A percentile compares a stretch with the other conserved stretches of the same genome.
Evolutionary conservation across 1,140 invertebrate species (phyloP).

Genomic region (Drosophila gunungcola): DNA sequence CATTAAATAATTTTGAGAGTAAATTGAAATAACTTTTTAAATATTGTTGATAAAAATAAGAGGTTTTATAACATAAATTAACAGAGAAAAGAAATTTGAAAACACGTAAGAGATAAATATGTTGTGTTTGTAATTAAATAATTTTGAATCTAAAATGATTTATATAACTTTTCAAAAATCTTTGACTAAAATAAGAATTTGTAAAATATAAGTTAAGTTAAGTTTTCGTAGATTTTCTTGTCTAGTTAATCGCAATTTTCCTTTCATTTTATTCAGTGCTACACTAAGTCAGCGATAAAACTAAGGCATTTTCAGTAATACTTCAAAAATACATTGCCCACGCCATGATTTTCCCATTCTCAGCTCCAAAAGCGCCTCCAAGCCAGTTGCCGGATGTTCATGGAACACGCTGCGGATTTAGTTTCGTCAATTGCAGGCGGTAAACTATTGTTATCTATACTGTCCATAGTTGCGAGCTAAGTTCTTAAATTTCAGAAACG

Average conservation of each 20-base stretch:
- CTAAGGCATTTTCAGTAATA: neutral
- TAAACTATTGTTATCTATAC: conserved; percentile 81
- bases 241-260: neutral
- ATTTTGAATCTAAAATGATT: too few species aligned
- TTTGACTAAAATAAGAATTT: too few species aligned
- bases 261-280: neutral
- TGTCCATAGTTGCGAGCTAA: too few species aligned
- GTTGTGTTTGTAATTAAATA: too few species aligned
- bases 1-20: too few species aligned
- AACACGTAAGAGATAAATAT: too few species aligned
- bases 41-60: too few species aligned
- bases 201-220: neutral
- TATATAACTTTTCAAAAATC: too few species aligned
- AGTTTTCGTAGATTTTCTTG: conserved; percentile 1
- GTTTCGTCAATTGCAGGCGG: conserved; percentile 94
- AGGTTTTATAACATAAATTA: too few species aligned
- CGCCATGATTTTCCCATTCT: conserved; percentile 8
- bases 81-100: too few species aligned
- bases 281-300: neutral
- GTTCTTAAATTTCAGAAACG: conserved; percentile 90
- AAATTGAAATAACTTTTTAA: too few species aligned
- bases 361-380: neutral
- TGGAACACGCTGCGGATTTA: conserved; percentile 87
- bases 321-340: neutral
- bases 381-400: neutral